Conservation (phyloP, 2,888 invertebrate genomes). For the Cordilura impudica region DNA sequence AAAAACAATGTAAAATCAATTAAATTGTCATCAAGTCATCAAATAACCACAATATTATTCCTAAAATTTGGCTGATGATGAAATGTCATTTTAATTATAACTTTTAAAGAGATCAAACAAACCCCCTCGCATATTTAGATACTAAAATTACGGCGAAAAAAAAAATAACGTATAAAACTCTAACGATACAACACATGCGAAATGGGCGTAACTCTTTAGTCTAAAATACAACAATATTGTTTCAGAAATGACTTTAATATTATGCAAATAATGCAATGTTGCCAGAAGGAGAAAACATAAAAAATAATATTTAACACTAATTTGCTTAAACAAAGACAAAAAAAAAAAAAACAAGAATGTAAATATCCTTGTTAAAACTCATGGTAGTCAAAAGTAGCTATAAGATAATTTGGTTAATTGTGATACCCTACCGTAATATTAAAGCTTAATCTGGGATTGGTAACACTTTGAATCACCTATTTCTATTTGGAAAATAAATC, state of each 20-base stretch:
- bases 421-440: too few species aligned
- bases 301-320: neutral
- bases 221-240: neutral
- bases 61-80: slow-evolving; percentile 20
- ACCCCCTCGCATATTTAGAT: neutral
- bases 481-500: too few species aligned
- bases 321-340: neutral
- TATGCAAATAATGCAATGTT: slow-evolving; percentile 40
- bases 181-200: slow-evolving; percentile 39
- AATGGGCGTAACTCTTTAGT: slow-evolving; percentile 42
- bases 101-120: neutral
- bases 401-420: neutral
- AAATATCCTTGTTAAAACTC: neutral
- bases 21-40: slow-evolving; percentile 61
- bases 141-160: neutral
- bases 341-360: neutral
- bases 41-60: neutral
- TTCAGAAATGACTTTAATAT: slow-evolving; percentile 26
- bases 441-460: too few species aligned
- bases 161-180: neutral
- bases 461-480: too few species aligned
- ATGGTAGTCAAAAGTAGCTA: neutral
- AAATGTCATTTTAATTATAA: slow-evolving; percentile 59
- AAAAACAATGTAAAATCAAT: slow-evolving; percentile 45
- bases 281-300: neutral